Base-by-base conservation (phyloP, 2,113 vertebrate species). In the Oryzias melastigma region DNA sequence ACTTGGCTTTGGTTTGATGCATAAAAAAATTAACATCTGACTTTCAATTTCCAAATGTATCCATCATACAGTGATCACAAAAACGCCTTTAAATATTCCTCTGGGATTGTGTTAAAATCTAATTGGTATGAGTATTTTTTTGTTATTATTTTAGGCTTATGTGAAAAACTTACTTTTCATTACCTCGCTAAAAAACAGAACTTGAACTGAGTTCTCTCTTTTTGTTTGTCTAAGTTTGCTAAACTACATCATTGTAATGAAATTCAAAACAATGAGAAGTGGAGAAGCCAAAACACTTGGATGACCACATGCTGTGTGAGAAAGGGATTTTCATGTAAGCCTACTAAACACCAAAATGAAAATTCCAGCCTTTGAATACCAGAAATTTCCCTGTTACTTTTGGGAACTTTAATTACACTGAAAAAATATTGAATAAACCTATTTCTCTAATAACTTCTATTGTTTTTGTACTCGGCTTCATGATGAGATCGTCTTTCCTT, bases 1-100 rank as follows among this genome's bases (percentile, higher is more conserved):
- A 64, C 35, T 44, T 68, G 63, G 58, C 54, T 52, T 72, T 61
- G 40, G 49, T 62, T 78, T 72, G 58, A 63, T 67, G 58, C 17
- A 55, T 51, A 48, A 72, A 71, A 46, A 75, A 80, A 80, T 60
- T n/a, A 73, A 53, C 62, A 58, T 77, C 44, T 77, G 65, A 71
- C 59, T 52, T 65, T 62, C 29, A 77, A 65, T 79, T 82, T 75
- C 58, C 68, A 15, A 64, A 77, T 55, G 51, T 71, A 56, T 72
- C 57, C 58, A 65, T 17, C 18, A 74, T 63, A 50, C 55, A 69
- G 62, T 68, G 62, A 72, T 66, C 52, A 47, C 54, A 77, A 42
- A 53, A 55, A 78, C 51, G 24, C 22, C n/a, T 52, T 46, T 27
- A 72, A 15, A 56, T 62, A 29, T 57, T 73, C 45, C 61, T 52